Base-by-base conservation (phyloP, 2,888 invertebrate species). In the Stenchaetothrips biformis region DNA sequence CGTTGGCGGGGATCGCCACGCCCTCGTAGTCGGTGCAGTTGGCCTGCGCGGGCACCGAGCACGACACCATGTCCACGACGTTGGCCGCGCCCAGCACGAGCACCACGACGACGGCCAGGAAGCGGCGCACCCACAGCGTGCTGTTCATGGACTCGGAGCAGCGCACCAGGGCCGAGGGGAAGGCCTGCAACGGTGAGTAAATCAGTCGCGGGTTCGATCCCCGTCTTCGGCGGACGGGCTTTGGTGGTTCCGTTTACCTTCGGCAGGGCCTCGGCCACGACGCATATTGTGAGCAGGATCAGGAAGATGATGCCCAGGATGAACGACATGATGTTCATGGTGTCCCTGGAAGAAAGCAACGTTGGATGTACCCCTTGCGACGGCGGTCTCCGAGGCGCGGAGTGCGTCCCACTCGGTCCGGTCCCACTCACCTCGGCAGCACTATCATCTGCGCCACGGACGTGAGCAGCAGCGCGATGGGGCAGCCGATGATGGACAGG, bases 401-500 rank as follows among this genome's bases (percentile, higher is more conserved):
- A 37, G 37, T 37, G 1, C 4, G 37, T 37, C n/a, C n/a, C n/a
- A n/a, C n/a, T n/a, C n/a, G 49, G 49, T 27, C 18, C 48, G n/a
- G 21, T 47, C 47, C 47, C 78, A 83, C 84, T 85, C 84, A 90
- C 90, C 89, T 88, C 48, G 91, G 91, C 82, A 91, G 85, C 81
- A 91, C 88, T 83, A 90, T 85, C 81, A 88, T 87, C 83, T 90
- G 89, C 78, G 90, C 90, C 27, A 89, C 83, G 2, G 87, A 85
- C 2, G 88, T 86, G 78, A 87, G 89, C 81, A 90, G 85, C 85
- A 91, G 89, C 74, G 91, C 91, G 82, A 92, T 85, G n/a, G 92
- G 87, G 80, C 92, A 91, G 79, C 92, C 92, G 81, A 91, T 86
- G 77, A 92, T 85, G 0, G 92, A 92, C 47, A 92, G 86, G 25